Conservation (phyloP, 2,888 invertebrate species). For the Acrocera orbiculus region DNA sequence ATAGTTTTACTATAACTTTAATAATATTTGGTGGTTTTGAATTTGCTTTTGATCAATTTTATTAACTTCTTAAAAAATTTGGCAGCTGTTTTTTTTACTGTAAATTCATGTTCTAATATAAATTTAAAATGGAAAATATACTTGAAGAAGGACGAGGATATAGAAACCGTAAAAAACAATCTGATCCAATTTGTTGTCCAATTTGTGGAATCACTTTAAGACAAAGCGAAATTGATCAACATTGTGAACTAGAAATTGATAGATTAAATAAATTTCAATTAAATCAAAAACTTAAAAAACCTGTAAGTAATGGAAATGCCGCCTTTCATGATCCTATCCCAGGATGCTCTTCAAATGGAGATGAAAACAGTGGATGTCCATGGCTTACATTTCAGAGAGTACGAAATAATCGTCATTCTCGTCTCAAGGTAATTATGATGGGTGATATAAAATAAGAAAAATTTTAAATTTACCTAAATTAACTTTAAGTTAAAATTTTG, state of each 20-base stretch:
- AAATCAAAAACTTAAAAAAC: conserved; percentile 10
- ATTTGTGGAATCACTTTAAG: conserved; percentile 74
- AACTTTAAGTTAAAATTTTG: too few relatives aligned
- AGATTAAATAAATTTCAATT: conserved; percentile 39
- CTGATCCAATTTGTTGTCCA: conserved; percentile 65
- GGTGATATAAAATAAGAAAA: too few relatives aligned
- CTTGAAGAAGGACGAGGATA: conserved; percentile 16
- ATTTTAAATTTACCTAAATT: too few relatives aligned
- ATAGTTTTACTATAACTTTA: too few relatives aligned
- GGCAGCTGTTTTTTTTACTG: too few relatives aligned
- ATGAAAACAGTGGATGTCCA: conserved; percentile 25
- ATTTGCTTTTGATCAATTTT: too few relatives aligned
- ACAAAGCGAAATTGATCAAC: conserved; percentile 65
- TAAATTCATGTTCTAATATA: too few relatives aligned
- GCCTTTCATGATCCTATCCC: conserved; percentile 12
- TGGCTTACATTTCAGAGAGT: conserved; percentile 63
- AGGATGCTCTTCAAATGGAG: conserved; percentile 11
- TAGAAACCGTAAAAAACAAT: conserved; percentile 41
- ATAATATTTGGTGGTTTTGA: too few relatives aligned
- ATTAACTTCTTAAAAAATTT: too few relatives aligned
- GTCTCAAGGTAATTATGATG: conserved; percentile 34
- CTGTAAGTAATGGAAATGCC: conserved; percentile 14
- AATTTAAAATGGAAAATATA: conserved; percentile 10
- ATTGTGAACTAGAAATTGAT: conserved; percentile 63
- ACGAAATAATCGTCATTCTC: conserved; percentile 51